These are phyloP conservation scores for Spodoptera litura DNA, from an alignment of 1,140 invertebrate species.

Conservation along the genomic window DNA sequence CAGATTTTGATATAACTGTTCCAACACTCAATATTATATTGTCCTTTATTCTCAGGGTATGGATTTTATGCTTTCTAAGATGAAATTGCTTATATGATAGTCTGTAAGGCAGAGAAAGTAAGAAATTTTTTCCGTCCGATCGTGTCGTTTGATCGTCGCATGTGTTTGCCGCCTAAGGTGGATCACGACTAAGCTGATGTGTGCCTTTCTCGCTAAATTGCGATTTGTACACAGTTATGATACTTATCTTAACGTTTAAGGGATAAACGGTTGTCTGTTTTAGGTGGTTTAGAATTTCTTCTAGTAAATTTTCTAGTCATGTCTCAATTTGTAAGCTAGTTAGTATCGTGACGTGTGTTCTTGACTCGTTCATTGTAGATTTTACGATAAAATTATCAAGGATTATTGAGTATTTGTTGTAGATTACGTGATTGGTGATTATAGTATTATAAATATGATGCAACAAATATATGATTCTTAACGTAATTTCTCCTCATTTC, in stretches of 20 bases:
- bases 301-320: constrained; percentile 14
- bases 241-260: constrained; percentile 63
- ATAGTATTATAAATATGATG: too few species aligned
- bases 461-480: too few species aligned
- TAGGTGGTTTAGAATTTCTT: constrained; percentile 38
- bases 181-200: constrained; percentile 58
- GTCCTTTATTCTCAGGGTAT: too few species aligned
- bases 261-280: constrained; percentile 58
- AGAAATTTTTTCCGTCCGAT: constrained; percentile 1
- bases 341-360: not conserved
- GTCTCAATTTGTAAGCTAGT: constrained; percentile 10
- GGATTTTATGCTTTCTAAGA: too few species aligned
- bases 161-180: constrained; percentile 43
- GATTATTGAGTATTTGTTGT: too few species aligned
- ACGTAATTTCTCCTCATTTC: too few species aligned
- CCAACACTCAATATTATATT: too few species aligned
- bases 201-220: constrained; percentile 60
- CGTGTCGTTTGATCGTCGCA: constrained; percentile 30
- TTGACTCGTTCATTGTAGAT: not conserved
- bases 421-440: too few species aligned
- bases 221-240: constrained; percentile 62
- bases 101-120: too few species aligned
- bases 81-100: too few species aligned
- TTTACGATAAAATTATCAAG: not conserved
- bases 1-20: too few species aligned